Conservation (phyloP, 2,888 invertebrate genomes). For the Tetramorium bicarinatum region DNA sequence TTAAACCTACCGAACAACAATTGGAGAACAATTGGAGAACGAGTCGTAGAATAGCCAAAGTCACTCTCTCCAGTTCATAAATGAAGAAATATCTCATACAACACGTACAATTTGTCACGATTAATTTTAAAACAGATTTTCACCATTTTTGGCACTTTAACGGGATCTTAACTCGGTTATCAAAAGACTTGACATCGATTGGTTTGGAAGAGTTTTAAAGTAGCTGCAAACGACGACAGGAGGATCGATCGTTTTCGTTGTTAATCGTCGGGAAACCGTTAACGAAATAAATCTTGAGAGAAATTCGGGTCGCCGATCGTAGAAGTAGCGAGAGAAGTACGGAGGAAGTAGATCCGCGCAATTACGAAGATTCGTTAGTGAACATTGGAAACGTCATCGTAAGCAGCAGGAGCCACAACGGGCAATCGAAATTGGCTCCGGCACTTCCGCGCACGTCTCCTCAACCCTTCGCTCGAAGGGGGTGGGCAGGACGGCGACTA, state of each 20-base stretch:
- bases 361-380: constrained; percentile 40
- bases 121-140: constrained; percentile 6
- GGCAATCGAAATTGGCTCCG: constrained; percentile 40
- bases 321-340: neutral
- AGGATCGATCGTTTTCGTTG: neutral
- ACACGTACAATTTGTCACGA: neutral
- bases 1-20: constrained; percentile 29
- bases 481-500: constrained; percentile 55
- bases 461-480: constrained; percentile 9
- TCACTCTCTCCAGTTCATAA: neutral
- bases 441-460: constrained; percentile 25
- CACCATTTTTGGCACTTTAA: neutral
- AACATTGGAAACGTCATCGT: constrained; percentile 40
- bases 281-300: neutral
- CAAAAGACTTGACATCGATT: neutral
- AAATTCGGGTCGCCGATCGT: neutral
- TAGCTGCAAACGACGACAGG: constrained; percentile 2
- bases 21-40: constrained; percentile 14
- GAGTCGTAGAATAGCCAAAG: constrained; percentile 5
- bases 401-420: constrained; percentile 42
- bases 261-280: neutral
- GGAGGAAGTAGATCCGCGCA: neutral
- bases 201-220: neutral
- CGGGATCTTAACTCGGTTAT: neutral
- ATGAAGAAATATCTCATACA: neutral